These are phyloP conservation scores for Xiphorhynchus erythropygius DNA, from an alignment of 2,797 vertebrate species.

Conservation along the genomic window DNA sequence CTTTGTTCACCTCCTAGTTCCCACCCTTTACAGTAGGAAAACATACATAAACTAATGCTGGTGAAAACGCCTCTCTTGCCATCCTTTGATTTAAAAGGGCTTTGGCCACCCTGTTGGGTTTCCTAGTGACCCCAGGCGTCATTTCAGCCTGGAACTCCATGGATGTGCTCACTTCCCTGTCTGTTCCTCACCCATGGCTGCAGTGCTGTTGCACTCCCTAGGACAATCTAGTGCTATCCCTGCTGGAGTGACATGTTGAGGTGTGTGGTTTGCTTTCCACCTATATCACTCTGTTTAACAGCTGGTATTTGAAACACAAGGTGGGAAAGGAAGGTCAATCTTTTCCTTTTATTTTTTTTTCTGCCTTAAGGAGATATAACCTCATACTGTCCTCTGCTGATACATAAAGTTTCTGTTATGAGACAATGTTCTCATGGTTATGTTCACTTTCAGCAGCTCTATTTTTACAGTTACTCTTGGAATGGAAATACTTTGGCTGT, in stretches of 20 bases:
- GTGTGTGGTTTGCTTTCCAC: background rate
- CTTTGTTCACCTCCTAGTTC: background rate
- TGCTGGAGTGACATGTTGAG: background rate
- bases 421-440: background rate
- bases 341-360: background rate
- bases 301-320: background rate
- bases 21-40: background rate
- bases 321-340: background rate
- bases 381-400: background rate
- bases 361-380: background rate
- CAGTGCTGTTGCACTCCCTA: background rate
- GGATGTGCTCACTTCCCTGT: rapidly evolving
- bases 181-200: rapidly evolving
- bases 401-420: background rate
- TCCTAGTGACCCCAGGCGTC: background rate
- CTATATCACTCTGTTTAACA: background rate
- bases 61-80: background rate
- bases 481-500: background rate
- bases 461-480: background rate
- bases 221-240: background rate
- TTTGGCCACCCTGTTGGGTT: background rate
- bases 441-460: background rate
- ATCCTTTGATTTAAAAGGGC: background rate
- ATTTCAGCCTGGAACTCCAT: rapidly evolving
- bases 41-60: background rate